These are phyloP conservation scores for Mirounga angustirostris DNA, from an alignment of 2,113 vertebrate species.

Conservation along the genomic window DNA sequence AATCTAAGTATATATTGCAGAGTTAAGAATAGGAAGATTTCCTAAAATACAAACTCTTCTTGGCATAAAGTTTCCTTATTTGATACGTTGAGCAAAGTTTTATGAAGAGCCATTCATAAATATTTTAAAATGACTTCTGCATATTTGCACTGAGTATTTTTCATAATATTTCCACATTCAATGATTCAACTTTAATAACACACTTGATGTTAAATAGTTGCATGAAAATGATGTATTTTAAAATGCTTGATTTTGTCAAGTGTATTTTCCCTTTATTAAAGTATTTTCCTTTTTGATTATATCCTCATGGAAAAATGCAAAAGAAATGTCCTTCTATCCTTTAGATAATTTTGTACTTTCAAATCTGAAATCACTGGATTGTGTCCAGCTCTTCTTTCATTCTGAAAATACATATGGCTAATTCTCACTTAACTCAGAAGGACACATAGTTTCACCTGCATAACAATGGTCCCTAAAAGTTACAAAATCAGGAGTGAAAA, in stretches of 20 bases:
- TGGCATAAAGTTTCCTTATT: constrained; percentile 43
- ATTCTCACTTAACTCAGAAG: background rate
- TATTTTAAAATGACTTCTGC: constrained; percentile 46
- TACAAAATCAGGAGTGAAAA: background rate
- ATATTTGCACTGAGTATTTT: constrained; percentile 60
- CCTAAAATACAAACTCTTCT: background rate
- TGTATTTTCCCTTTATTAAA: constrained; percentile 44
- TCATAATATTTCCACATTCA: constrained; percentile 76
- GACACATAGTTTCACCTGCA: background rate
- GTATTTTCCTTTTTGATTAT: constrained; percentile 45
- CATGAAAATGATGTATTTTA: background rate
- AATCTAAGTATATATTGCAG: constrained; percentile 24
- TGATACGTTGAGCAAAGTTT: constrained; percentile 56
- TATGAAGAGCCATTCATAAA: constrained; percentile 48
- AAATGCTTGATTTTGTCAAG: constrained; percentile 36
- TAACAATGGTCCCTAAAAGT: background rate
- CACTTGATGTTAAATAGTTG: constrained; percentile 49
- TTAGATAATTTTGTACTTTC: constrained; percentile 33
- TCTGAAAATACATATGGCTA: constrained; percentile 10
- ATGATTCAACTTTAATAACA: constrained; percentile 61
- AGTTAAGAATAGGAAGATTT: constrained; percentile 9
- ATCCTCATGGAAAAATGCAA: constrained; percentile 7
- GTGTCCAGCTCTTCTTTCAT: constrained; percentile 15
- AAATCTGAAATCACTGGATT: background rate
- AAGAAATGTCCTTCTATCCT: background rate